Base-by-base conservation (phyloP, 2,888 invertebrate genomes). In the Diarsia mendica region DNA sequence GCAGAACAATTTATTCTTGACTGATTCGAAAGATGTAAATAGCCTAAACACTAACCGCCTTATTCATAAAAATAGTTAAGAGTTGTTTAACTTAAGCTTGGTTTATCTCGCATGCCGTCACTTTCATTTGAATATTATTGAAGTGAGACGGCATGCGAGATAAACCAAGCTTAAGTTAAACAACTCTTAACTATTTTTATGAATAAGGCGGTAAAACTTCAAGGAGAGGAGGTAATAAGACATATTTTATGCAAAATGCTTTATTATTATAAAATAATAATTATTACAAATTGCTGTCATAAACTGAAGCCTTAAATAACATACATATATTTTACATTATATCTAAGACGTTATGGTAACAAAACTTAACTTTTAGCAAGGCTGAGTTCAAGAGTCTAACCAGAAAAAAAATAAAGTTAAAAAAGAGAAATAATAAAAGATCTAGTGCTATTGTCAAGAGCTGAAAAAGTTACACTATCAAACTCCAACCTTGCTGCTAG, bases 311-410 rank as follows among this genome's bases (percentile, higher is more conserved):
- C 85, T 85, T 82, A 85, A 76, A 76, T 83, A 77, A 73, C 49
- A 77, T 83, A 78, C 53, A 74, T 79, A 85, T 81, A 87, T 74
- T 77, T 82, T 77, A 83, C 75, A 77, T 74, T 80, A 85, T 49
- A 78, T 39, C 73, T 78, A 82, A 76, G 68, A 66, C 64, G 66
- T 75, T 82, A 82, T 89, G 87, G 88, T 89, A 89, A 88, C 87
- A 84, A 83, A 84, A 78, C 79, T 80, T 82, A 81, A 78, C 63
- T 72, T 75, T 78, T 79, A 82, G 71, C 87, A 88, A 90, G 93
- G 89, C 89, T 90, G 91, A 92, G 94, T 90, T 94, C 93, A 94
- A 95, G 95, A 94, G 92, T 93, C 91, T 94, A 95, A 95, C 94
- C 78, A 82, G 70, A 77, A 13, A 39, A 1, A 67, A 66, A 67